Evolutionary conservation across 1,140 invertebrate genomes (phyloP), one percentile per base, ranked within the genome.

Genomic region (Formica selysi): DNA sequence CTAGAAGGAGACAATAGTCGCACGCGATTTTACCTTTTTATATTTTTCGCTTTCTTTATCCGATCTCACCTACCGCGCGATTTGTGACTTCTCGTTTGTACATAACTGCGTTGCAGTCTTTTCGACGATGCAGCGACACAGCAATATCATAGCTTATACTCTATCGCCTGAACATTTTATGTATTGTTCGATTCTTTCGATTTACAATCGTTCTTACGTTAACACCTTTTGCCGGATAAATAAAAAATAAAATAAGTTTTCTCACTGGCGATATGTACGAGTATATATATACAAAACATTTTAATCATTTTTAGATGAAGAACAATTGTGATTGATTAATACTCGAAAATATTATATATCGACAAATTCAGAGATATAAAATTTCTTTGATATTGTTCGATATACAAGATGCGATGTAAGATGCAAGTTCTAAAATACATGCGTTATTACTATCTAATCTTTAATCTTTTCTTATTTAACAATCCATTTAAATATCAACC

Each of bases 21-120:
- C 54, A 2, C 54, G 2, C 68, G 26, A 73, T 61, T 61, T 36
- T 59, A 81, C 44, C 67, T 73, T 61, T 51, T 81, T 73, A 71
- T 44, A 59, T 59, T 59, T 59, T 11, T 57, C 26, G 16, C 26
- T 38, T 26, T n/a, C 57, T 59, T 54, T 81, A 71, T 71, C 65
- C 26, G 68, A 74, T 73, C 79, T 80, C 62, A 54, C 26, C 54
- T 38, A 38, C 44, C 38, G 36, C 19, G 26, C 51, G 48, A 81
- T 73, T 81, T 81, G 65, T 61, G 67, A 59, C 67, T 73, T 70
- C 48, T 83, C 79, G 68, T 81, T 81, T 73, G 36, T 51, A 68
- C 48, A 13, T 13, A 13, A 16, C 51, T 26, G 19, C 26, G 36
- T 16, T 19, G 32, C 26, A 57, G 41, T 54, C 48, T 68, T 80